Percentiles rank a stretch among this genome's conserved stretches.
Conservation (phyloP, 37 sponge, comb jelly and placozoan genomes). For the Petrosia ficiformis region DNA sequence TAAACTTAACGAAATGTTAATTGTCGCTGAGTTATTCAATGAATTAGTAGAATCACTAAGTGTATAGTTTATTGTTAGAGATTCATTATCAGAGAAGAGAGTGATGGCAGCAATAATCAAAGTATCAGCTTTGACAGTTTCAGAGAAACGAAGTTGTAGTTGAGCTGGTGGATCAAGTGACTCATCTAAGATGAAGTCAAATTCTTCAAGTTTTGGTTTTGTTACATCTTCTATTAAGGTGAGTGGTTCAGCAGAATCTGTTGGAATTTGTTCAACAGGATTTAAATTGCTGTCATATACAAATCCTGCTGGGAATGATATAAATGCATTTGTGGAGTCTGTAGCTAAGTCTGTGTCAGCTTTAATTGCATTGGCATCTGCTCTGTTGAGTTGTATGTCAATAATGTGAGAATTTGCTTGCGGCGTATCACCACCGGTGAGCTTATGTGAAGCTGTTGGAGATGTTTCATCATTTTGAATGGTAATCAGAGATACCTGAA, state of each 20-base stretch:
- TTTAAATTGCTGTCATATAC: conserved; percentile 68
- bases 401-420: conserved; percentile 52
- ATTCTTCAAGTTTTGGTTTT: conserved; percentile 59
- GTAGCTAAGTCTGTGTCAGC: conserved; percentile 48
- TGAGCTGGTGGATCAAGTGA: conserved; percentile 44
- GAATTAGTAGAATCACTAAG: conserved; percentile 34
- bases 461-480: conserved; percentile 40
- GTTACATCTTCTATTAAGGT: conserved; percentile 34
- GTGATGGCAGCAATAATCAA: conserved; percentile 31
- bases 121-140: conserved; percentile 67
- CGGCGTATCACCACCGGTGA: conserved; percentile 62
- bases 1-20: conserved; percentile 39
- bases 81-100: conserved; percentile 2
- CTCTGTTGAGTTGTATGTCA: conserved; percentile 32
- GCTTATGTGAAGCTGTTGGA: conserved; percentile 19
- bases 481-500: conserved; percentile 41
- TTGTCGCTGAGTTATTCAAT: conserved; percentile 37
- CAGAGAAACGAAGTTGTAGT: conserved; percentile 74
- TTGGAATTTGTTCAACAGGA: conserved; percentile 15
- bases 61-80: conserved; percentile 27
- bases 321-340: conserved; percentile 29
- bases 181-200: conserved; percentile 63
- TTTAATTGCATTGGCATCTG: conserved; percentile 83
- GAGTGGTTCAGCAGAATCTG: conserved; percentile 13
- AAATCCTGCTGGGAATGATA: conserved; percentile 41